Evolutionary conservation across 2,888 invertebrate genomes (phyloP).

Genomic region (Microchrysa polita): DNA sequence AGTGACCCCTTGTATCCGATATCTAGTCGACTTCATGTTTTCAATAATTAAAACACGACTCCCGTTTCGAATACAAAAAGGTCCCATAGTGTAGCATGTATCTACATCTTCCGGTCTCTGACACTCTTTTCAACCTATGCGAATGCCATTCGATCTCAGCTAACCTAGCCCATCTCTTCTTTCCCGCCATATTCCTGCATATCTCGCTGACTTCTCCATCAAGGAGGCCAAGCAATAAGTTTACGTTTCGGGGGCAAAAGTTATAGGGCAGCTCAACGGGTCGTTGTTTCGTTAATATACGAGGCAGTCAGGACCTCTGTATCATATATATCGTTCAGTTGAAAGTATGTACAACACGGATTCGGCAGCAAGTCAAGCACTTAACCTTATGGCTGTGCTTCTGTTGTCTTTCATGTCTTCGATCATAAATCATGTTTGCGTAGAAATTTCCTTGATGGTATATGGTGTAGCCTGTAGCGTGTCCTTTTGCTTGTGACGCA

Average conservation of each 20-base stretch:
- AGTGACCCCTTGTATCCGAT: slow-evolving; percentile 6
- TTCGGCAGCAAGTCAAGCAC: background rate
- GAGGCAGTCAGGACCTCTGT: background rate
- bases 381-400: background rate
- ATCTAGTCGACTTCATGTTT: background rate
- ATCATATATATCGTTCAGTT: background rate
- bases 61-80: slow-evolving; percentile 2
- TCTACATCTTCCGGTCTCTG: background rate
- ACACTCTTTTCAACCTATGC: background rate
- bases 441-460: background rate
- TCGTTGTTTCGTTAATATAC: background rate
- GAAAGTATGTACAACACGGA: no score
- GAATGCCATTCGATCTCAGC: background rate
- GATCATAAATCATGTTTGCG: slow-evolving; percentile 5
- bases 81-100: background rate
- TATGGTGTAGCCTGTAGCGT: no score
- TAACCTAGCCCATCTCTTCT: background rate
- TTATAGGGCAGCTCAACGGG: background rate
- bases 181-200: background rate
- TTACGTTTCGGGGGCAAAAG: no score
- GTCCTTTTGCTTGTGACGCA: background rate
- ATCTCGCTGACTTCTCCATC: background rate
- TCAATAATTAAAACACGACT: background rate
- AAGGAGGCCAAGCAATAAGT: background rate
- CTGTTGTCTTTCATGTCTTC: background rate